Base-by-base conservation (phyloP, 2,888 invertebrate genomes). In the Thereva nobilitata region DNA sequence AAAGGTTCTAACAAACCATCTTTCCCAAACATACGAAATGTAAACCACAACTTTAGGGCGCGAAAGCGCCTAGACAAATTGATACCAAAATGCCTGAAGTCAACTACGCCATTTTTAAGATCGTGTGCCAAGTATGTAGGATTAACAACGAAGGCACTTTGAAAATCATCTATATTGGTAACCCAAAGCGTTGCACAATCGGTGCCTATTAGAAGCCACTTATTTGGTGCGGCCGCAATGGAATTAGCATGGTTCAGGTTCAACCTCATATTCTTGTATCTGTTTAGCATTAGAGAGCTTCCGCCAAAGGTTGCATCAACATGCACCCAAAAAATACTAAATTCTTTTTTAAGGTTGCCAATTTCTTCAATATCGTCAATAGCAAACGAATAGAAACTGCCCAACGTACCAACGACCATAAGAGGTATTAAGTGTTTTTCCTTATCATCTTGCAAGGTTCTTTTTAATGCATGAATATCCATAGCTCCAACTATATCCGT, bases 241-340 rank as follows among this genome's bases (percentile, higher is more conserved):
- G 91, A 91, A 75, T 88, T 87, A 0, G 89, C 91, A 75, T 87
- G 85, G 80, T 90, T 84, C 41, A 87, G 83, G 0, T 86, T 86
- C 4, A 81, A 79, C 79, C 85, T 82, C n/a, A 84, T 76, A 0
- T 84, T 81, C 68, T 88, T 84, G 74, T 90, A 84, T 78, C 92
- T 92, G 0, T 91, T 90, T 74, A 92, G 91, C 67, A 92, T 89
- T 75, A 92, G 87, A 1, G 89, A 86, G 73, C 86, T 89, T 0
- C 92, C 92, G 6, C 89, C 91, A 74, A 92, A 92, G 0, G 91
- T 91, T 0, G 87, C 91, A 76, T 92, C 91, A 1, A 91, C 89
- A 77, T 92, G 92, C 6, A 92, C 81, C 91, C 92, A 92, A 3
- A 88, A 82, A 35, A 80, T 79, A 0, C 85, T 83, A 71, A 83